Evolutionary conservation across 1,140 invertebrate genomes (phyloP).

Genomic region (Coptotermes formosanus): DNA sequence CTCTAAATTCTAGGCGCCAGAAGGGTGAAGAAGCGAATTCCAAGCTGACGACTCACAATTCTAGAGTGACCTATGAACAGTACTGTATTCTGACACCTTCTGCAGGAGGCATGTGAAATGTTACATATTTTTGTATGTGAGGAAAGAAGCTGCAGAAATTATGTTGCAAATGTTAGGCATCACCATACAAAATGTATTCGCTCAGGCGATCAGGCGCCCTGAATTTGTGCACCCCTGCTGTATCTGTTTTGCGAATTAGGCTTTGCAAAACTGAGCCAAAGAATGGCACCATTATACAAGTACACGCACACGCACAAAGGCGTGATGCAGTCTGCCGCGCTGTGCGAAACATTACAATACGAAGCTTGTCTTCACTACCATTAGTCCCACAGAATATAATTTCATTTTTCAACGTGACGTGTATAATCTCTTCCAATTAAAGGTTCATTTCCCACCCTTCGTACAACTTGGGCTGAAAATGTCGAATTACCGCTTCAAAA

Average conservation of each 20-base stretch:
- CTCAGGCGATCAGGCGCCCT: too few relatives aligned
- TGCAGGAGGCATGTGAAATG: too few relatives aligned
- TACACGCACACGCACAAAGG: neutral
- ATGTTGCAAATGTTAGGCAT: too few relatives aligned
- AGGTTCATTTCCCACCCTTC: neutral
- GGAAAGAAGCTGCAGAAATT: too few relatives aligned
- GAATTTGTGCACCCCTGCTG: too few relatives aligned
- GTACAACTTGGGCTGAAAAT: neutral
- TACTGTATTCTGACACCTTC: too few relatives aligned
- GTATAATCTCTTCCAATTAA: neutral
- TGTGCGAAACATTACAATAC: neutral
- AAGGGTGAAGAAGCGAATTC: too few relatives aligned
- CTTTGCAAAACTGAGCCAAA: neutral
- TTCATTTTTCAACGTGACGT: neutral
- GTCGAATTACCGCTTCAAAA: neutral
- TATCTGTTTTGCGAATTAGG: neutral
- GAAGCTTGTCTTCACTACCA: neutral
- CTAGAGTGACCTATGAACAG: too few relatives aligned
- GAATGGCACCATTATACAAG: neutral
- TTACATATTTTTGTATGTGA: too few relatives aligned
- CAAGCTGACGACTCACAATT: too few relatives aligned
- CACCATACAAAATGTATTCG: too few relatives aligned
- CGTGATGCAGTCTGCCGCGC: neutral
- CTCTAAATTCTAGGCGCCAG: too few relatives aligned
- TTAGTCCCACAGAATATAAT: neutral